Evolutionary conservation across 2,888 invertebrate genomes (phyloP).

Genomic region (Amphipyra berbera): DNA sequence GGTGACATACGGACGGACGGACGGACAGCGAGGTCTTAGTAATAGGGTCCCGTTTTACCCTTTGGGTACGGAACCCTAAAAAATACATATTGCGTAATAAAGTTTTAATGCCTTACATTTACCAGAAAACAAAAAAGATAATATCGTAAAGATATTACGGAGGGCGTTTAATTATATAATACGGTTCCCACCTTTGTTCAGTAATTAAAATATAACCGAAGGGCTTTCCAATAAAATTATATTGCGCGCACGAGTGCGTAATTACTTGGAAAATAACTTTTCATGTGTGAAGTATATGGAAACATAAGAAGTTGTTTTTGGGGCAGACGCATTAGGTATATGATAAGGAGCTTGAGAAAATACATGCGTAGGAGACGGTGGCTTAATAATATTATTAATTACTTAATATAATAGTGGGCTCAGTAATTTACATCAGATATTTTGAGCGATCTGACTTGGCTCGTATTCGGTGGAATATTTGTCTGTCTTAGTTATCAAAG

Average conservation of each 20-base stretch:
- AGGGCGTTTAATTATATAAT: slow-evolving; percentile 37
- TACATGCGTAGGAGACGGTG: no score
- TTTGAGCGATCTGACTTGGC: no score
- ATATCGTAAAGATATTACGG: slow-evolving; percentile 15
- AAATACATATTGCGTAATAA: not conserved
- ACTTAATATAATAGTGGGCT: no score
- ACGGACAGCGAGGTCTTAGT: no score
- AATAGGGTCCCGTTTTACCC: no score
- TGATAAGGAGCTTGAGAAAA: no score
- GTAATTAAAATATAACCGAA: slow-evolving; percentile 51
- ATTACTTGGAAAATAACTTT: slow-evolving; percentile 46
- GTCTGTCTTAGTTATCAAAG: no score
- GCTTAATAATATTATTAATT: no score
- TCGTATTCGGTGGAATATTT: no score
- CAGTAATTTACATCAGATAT: no score
- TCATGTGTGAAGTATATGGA: slow-evolving; percentile 23
- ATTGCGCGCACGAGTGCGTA: slow-evolving; percentile 42
- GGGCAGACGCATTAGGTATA: not conserved
- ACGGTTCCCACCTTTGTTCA: slow-evolving; percentile 33
- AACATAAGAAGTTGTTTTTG: slow-evolving; percentile 33
- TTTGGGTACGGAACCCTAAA: no score
- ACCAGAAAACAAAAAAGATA: slow-evolving; percentile 2
- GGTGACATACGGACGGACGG: no score
- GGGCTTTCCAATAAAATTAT: slow-evolving; percentile 57
- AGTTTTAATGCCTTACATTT: slow-evolving; percentile 1